These are phyloP conservation scores for Cylas formicarius DNA, from an alignment of 1,140 invertebrate genomes.

Conservation along the genomic window DNA sequence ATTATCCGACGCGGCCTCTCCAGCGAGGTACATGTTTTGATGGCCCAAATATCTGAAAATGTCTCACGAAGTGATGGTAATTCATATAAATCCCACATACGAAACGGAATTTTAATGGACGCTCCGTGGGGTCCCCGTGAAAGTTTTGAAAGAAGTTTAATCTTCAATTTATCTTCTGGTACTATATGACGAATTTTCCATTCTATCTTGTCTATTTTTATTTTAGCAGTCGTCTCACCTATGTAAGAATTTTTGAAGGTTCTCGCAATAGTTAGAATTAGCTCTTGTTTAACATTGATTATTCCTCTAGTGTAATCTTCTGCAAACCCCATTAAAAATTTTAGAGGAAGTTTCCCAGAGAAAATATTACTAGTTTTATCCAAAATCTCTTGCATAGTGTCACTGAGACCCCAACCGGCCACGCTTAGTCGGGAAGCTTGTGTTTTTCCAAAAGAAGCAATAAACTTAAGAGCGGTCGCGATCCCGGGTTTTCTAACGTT, in stretches of 20 bases:
- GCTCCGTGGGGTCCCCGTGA: slow-evolving; percentile 5
- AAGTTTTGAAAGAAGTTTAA: slow-evolving; percentile 8
- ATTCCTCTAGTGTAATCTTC: slow-evolving; percentile 21
- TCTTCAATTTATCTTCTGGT: slow-evolving; percentile 8
- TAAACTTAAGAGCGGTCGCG: too few species aligned
- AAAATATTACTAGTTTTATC: too few species aligned
- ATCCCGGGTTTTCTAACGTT: too few species aligned
- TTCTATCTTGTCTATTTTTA: slow-evolving; percentile 16
- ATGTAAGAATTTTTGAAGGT: slow-evolving; percentile 1
- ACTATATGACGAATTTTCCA: slow-evolving; percentile 23
- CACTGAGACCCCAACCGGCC: slow-evolving; percentile 3
- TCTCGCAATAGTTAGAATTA: slow-evolving; percentile 14
- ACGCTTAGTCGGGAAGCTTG: too few species aligned
- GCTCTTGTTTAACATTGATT: slow-evolving; percentile 19
- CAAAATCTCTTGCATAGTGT: background rate
- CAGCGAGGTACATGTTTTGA: slow-evolving; percentile 18
- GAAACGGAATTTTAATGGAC: slow-evolving; percentile 14
- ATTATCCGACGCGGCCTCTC: slow-evolving; percentile 22
- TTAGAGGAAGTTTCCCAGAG: slow-evolving; percentile 10
- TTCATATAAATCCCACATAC: slow-evolving; percentile 22
- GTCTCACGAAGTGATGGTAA: slow-evolving; percentile 14
- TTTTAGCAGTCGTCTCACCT: slow-evolving; percentile 8
- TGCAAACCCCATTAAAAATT: slow-evolving; percentile 19
- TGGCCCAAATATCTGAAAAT: slow-evolving; percentile 18
- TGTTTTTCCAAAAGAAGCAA: too few species aligned